Percentiles rank a stretch among this genome's conserved stretches.
These are phyloP conservation scores for Diabrotica virgifera DNA, from an alignment of 1,140 invertebrate genomes.

Conservation along the genomic window DNA sequence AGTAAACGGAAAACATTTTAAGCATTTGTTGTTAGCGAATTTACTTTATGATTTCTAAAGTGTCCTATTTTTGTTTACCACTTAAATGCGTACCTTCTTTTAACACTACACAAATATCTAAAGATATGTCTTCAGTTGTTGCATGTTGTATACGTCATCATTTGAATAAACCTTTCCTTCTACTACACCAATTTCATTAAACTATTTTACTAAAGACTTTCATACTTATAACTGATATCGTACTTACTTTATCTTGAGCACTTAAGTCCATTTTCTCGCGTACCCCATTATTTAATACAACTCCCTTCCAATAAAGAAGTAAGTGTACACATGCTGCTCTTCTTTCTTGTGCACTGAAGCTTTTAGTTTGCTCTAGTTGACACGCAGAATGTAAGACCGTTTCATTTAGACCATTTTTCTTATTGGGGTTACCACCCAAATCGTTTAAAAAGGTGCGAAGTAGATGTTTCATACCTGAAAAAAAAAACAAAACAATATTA, in stretches of 20 bases:
- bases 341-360: slow-evolving; percentile 57
- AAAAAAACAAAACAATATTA: not conserved
- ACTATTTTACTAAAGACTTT: too few species aligned
- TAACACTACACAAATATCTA: too few species aligned
- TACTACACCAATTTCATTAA: too few species aligned
- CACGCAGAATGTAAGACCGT: slow-evolving; percentile 64
- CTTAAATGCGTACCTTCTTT: too few species aligned
- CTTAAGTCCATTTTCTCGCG: slow-evolving; percentile 59
- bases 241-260: slow-evolving; percentile 59
- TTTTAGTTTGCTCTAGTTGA: slow-evolving; percentile 53
- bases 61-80: too few species aligned
- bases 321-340: slow-evolving; percentile 61
- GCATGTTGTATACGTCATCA: too few species aligned
- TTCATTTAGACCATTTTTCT: slow-evolving; percentile 64
- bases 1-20: too few species aligned
- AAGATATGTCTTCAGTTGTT: too few species aligned
- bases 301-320: slow-evolving; percentile 63
- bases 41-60: too few species aligned
- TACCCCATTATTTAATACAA: slow-evolving; percentile 53
- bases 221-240: not conserved
- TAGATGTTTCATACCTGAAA: slow-evolving; percentile 57
- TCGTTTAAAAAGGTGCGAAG: slow-evolving; percentile 64
- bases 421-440: slow-evolving; percentile 67
- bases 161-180: too few species aligned
- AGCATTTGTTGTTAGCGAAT: too few species aligned